These are phyloP conservation scores for Lacerta viridis DNA, from an alignment of 2,797 vertebrate genomes.

Conservation along the genomic window DNA sequence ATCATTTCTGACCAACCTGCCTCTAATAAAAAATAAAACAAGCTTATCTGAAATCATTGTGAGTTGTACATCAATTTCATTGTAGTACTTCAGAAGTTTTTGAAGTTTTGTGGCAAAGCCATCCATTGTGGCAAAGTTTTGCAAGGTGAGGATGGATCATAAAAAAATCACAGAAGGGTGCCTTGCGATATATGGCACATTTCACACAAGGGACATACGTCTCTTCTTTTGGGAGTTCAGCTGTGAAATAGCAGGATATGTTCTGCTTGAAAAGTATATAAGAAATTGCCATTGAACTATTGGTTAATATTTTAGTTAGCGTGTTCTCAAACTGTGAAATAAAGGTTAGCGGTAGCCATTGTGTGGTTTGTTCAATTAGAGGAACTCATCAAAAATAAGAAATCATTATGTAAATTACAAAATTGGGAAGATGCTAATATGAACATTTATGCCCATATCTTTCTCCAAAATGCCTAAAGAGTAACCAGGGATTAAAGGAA, in stretches of 20 bases:
- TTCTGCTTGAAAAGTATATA: not conserved
- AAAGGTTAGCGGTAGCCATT: not conserved
- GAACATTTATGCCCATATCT: not conserved
- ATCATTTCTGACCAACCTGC: not conserved
- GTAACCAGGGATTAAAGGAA: not conserved
- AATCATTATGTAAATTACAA: not conserved
- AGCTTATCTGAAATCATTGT: not conserved
- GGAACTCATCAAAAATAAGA: not conserved
- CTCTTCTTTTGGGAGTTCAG: conserved; percentile 8
- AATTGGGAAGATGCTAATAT: not conserved
- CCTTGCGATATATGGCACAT: not conserved
- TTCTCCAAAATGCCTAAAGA: not conserved
- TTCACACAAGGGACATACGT: not conserved
- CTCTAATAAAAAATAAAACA: conserved; percentile 15
- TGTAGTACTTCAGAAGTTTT: not conserved
- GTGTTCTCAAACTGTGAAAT: conserved; percentile 4
- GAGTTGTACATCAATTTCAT: not conserved
- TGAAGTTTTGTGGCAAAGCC: not conserved
- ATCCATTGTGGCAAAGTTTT: not conserved
- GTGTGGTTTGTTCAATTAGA: conserved; percentile 2
- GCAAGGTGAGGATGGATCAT: not conserved
- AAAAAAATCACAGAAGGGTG: not conserved
- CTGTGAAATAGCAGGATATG: not conserved
- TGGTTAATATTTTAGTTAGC: conserved; percentile 10
- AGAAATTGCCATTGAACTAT: conserved; percentile 9